These are phyloP conservation scores for Puffinus mauretanicus DNA, from an alignment of 2,113 vertebrate species.

Conservation along the genomic window DNA sequence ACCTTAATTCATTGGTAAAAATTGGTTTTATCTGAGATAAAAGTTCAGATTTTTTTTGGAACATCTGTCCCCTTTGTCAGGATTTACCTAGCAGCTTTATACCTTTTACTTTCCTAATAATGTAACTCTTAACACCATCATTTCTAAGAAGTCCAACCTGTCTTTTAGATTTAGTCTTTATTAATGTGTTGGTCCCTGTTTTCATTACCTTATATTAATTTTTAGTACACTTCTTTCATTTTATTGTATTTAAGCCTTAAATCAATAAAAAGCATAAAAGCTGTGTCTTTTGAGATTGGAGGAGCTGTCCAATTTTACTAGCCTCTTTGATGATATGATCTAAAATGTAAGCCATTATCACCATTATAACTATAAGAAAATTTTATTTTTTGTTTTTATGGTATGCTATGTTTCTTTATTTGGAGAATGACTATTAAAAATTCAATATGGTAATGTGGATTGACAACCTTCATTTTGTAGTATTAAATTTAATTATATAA, in stretches of 20 bases:
- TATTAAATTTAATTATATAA: conserved; percentile 39
- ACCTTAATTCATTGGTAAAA: neutral
- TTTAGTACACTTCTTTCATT: conserved; percentile 14
- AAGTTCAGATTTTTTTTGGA: neutral
- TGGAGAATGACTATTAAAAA: neutral
- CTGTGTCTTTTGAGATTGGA: neutral
- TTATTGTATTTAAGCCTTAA: conserved; percentile 40
- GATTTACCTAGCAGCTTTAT: neutral
- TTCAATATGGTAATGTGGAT: neutral
- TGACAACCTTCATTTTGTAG: conserved; percentile 26
- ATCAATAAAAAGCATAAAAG: conserved; percentile 30
- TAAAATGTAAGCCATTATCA: conserved; percentile 21
- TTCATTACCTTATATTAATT: conserved; percentile 39
- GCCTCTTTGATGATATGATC: neutral
- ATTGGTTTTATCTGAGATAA: neutral
- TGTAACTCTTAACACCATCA: neutral
- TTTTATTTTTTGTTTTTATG: conserved; percentile 30
- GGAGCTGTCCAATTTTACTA: conserved; percentile 27
- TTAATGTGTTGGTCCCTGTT: neutral
- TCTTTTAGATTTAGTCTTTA: conserved; percentile 15
- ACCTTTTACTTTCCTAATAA: neutral
- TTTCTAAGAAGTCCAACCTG: neutral
- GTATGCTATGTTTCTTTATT: neutral
- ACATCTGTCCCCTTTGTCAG: neutral
- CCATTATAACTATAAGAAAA: neutral